Evolutionary conservation across 2,888 invertebrate genomes (phyloP), one percentile per base, ranked within the genome.

Genomic region (Biston betularia): DNA sequence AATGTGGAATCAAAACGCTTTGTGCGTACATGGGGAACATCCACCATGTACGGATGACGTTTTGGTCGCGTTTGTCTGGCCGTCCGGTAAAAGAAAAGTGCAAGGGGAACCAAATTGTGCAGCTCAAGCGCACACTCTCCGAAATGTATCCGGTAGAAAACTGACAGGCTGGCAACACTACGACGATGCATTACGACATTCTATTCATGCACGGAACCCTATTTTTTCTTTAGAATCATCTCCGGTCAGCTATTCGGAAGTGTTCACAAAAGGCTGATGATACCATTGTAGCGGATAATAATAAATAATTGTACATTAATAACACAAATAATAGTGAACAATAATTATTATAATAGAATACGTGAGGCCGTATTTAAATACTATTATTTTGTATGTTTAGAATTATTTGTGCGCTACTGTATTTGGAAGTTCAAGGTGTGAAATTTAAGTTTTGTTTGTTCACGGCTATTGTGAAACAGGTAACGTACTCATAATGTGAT

Each of bases 371-470:
- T 58, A 62, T 62, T 61, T 57, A 66, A 66, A 66, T 24, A 58
- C 58, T 58, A 66, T 62, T 66, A 66, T 66, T 42, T 61, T 65
- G 63, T 64, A 44, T 64, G 52, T 61, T 65, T 65, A 54, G 33
- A 50, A 56, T 60, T 45, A 65, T 50, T 62, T 56, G 9, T 45
- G 33, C 8, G 66, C 66, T 66, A 66, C 66, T 66, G 66, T 66
- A 45, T 66, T 48, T 15, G 54, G 59, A 52, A 66, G 66, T 62
- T 66, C 66, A 66, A 66, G 66, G 58, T 46, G 63, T 45, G 48
- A 57, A 54, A 68, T 56, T 55, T 12, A 61, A 56, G 6, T 11
- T 48, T 24, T 33, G 49, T 49, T 49, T 50, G 34, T 50, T 50
- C 50, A 7, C 34, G n/a, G n/a, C n/a, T 12, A n/a, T 35, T 50